Evolutionary conservation across 2,797 vertebrate genomes (phyloP), one percentile per base, ranked within the genome.

Genomic region (Etheostoma nigrum): DNA sequence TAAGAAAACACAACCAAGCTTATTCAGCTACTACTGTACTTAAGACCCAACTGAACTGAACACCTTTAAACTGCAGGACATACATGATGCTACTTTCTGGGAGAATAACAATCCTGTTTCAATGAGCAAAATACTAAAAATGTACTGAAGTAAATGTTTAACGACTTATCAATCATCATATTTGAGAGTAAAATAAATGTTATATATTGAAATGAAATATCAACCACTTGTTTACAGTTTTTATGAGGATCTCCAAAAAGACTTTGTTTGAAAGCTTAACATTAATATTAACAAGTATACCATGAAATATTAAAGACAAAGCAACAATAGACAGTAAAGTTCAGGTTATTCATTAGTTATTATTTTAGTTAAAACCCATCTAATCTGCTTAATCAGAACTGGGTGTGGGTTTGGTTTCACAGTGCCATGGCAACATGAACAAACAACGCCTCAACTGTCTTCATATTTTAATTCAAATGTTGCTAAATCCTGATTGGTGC

Each of bases 1-100:
- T 99, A 90, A 58, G n/a, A 44, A 66, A 66, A 74, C 45, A 71
- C 15, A 25, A 70, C 5, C 12, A 13, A 60, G 6, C 3, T 67
- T 2, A 30, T 61, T 81, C 19, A 67, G 55, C 25, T n/a, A 15
- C 3, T 25, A 19, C 14, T 59, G 19, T 19, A 14, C 45, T 15
- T 8, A 9, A 13, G 6, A 16, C 21, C 2, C 3, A 55, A 27
- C 14, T 19, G 13, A 23, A 48, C 36, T 40, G 36, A 40, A 40
- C 42, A 59, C 18, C 36, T 40, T 14, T 61, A 47, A 69, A 49
- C 52, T 23, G 33, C 23, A 13, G 15, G 6, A 9, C 16, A 9
- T 40, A 33, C 47, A 55, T 19, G 1, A 7, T 15, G 8, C 21
- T 16, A 25, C 7, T 36, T 36, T 40, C 23, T 5, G 36, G 63